These are phyloP conservation scores for Agrilus mali DNA, from an alignment of 2,888 invertebrate species.

Conservation along the genomic window DNA sequence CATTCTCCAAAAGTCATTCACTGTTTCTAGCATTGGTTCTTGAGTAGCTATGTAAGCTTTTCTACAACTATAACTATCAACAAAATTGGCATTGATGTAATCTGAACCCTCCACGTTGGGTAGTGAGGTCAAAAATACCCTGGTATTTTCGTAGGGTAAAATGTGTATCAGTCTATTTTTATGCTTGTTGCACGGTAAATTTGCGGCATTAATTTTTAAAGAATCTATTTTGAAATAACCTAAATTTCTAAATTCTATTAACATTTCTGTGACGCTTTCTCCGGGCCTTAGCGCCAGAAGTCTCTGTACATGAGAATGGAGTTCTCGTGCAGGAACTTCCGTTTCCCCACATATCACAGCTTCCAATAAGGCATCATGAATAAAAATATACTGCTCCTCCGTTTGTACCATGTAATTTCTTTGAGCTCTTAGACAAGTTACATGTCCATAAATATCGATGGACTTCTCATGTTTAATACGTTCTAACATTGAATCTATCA, in stretches of 20 bases:
- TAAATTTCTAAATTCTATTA: conserved; percentile 87
- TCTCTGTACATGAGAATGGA: conserved; percentile 92
- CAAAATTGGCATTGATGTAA: conserved; percentile 97
- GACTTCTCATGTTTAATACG: conserved; percentile 94
- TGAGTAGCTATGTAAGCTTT: conserved; percentile 98
- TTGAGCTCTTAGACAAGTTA: conserved; percentile 95
- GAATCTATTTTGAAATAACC: conserved; percentile 80
- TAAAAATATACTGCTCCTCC: conserved; percentile 99
- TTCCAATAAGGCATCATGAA: conserved; percentile 94
- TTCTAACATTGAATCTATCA: conserved; percentile 98
- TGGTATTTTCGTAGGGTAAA: conserved; percentile 89
- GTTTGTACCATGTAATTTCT: conserved; percentile 99
- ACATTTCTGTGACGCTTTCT: conserved; percentile 83
- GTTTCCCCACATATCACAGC: conserved; percentile 95
- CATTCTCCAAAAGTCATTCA: conserved; percentile 99
- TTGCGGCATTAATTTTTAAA: conserved; percentile 88
- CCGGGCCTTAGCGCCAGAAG: conserved; percentile 78
- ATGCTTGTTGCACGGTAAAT: conserved; percentile 92
- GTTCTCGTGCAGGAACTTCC: conserved; percentile 88
- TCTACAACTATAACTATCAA: conserved; percentile 89
- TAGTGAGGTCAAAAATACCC: conserved; percentile 86
- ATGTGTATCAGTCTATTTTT: conserved; percentile 98
- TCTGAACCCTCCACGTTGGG: conserved; percentile 88
- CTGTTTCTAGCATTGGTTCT: conserved; percentile 92
- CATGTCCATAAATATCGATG: conserved; percentile 98